Evolutionary conservation across 2,888 invertebrate genomes (phyloP).

Genomic region (Drosophila mayaguana): DNA sequence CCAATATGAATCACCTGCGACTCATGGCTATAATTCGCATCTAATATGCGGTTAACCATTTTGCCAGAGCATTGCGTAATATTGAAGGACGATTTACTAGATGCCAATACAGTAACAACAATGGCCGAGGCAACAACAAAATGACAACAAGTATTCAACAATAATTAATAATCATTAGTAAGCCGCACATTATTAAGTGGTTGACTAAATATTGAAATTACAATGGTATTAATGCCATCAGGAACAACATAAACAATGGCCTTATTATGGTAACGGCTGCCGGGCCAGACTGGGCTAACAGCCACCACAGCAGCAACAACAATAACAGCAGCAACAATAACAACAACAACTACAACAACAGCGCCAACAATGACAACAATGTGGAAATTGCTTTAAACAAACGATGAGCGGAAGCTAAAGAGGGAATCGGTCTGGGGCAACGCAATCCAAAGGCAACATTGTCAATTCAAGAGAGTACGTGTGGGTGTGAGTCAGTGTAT

Average conservation of each 20-base stretch:
- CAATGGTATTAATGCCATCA: slow-evolving; percentile 75
- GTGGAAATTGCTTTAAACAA: slow-evolving; percentile 76
- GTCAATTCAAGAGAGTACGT: slow-evolving; percentile 19
- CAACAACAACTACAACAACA: slow-evolving; percentile 27
- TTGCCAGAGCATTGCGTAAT: slow-evolving; percentile 15
- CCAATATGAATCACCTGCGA: slow-evolving; percentile 58
- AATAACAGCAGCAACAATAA: slow-evolving; percentile 19
- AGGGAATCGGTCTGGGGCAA: slow-evolving; percentile 4
- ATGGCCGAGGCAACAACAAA: slow-evolving; percentile 38
- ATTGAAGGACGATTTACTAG: slow-evolving; percentile 14
- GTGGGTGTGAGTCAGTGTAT: not conserved
- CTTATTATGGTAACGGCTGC: slow-evolving; percentile 68
- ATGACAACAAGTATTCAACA: slow-evolving; percentile 63
- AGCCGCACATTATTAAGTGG: slow-evolving; percentile 80
- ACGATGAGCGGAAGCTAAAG: slow-evolving; percentile 42
- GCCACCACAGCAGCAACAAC: slow-evolving; percentile 20
- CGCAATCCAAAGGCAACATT: slow-evolving; percentile 48
- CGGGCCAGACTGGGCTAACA: slow-evolving; percentile 28
- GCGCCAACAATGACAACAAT: slow-evolving; percentile 63
- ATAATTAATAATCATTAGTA: slow-evolving; percentile 81
- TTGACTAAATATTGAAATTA: slow-evolving; percentile 81
- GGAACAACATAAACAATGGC: slow-evolving; percentile 76
- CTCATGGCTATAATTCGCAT: slow-evolving; percentile 44
- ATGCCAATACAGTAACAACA: slow-evolving; percentile 8
- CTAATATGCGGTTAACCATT: slow-evolving; percentile 69